These are phyloP conservation scores for Lucilia cuprina DNA, from an alignment of 1,140 invertebrate species.

Conservation along the genomic window DNA sequence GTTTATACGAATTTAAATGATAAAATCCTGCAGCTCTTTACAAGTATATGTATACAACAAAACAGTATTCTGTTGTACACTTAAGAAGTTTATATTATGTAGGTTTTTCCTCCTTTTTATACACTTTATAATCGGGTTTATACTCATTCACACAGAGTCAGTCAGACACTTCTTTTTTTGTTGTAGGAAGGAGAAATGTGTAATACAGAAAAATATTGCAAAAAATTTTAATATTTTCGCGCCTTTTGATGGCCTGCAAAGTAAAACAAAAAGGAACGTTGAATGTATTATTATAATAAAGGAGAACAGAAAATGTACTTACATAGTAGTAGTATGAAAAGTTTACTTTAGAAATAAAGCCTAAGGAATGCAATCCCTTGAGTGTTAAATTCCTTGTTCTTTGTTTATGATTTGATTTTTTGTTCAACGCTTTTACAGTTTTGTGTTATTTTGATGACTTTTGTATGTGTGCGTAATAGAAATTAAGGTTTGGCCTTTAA, in stretches of 20 bases:
- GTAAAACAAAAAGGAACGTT: neutral
- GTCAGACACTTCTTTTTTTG: neutral
- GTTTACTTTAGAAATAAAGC: neutral
- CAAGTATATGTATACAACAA: neutral
- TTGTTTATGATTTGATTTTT: neutral
- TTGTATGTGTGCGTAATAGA: no score
- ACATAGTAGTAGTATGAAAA: neutral
- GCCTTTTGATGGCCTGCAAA: neutral
- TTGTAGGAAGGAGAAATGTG: neutral
- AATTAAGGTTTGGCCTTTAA: no score
- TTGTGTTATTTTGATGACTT: neutral
- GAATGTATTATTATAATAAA: neutral
- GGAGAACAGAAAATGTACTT: neutral
- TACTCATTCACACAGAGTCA: neutral
- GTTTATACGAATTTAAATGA: no score
- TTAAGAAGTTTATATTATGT: neutral
- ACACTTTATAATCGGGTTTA: neutral
- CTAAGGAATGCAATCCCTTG: slow-evolving; percentile 7
- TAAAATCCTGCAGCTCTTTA: neutral
- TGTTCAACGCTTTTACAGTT: neutral
- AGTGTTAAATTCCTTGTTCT: neutral
- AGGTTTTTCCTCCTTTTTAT: neutral
- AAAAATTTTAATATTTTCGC: neutral
- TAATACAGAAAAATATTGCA: neutral
- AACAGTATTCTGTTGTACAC: neutral